Evolutionary conservation across 2,888 invertebrate genomes (phyloP).

Genomic region (Chrysotoxum bicinctum): DNA sequence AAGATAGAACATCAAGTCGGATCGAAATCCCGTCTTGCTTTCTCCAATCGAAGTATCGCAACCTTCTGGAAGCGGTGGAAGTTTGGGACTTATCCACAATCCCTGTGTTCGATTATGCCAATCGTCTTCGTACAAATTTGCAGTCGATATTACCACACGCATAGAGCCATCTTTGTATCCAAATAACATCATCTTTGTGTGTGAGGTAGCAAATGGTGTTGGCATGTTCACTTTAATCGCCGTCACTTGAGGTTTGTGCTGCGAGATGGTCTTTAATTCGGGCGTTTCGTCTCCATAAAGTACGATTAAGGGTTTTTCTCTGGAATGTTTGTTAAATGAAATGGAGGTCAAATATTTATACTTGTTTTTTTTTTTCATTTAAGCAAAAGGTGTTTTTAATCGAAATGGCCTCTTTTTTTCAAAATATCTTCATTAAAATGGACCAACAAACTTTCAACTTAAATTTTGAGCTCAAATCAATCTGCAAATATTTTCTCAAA

Average conservation of each 20-base stretch:
- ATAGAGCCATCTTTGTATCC: slow-evolving; percentile 91
- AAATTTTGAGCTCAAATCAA: too few species aligned
- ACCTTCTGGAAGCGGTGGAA: slow-evolving; percentile 85
- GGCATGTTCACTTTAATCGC: slow-evolving; percentile 87
- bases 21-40: slow-evolving; percentile 92
- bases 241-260: slow-evolving; percentile 86
- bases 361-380: not conserved
- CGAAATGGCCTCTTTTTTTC: too few species aligned
- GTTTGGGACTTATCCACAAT: slow-evolving; percentile 94
- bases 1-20: slow-evolving; percentile 89
- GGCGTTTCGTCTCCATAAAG: slow-evolving; percentile 89
- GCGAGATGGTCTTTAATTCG: slow-evolving; percentile 83
- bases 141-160: slow-evolving; percentile 93
- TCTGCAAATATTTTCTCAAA: too few species aligned
- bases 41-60: slow-evolving; percentile 86
- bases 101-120: slow-evolving; percentile 98
- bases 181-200: slow-evolving; percentile 95
- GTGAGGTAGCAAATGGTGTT: slow-evolving; percentile 92
- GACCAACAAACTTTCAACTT: too few species aligned
- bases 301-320: slow-evolving; percentile 86
- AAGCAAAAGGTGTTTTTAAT: too few species aligned
- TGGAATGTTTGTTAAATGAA: not conserved
- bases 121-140: slow-evolving; percentile 94
- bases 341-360: not conserved
- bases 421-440: too few species aligned